Base-by-base conservation (phyloP, 2,113 vertebrate species). In the Podilymbus podiceps region DNA sequence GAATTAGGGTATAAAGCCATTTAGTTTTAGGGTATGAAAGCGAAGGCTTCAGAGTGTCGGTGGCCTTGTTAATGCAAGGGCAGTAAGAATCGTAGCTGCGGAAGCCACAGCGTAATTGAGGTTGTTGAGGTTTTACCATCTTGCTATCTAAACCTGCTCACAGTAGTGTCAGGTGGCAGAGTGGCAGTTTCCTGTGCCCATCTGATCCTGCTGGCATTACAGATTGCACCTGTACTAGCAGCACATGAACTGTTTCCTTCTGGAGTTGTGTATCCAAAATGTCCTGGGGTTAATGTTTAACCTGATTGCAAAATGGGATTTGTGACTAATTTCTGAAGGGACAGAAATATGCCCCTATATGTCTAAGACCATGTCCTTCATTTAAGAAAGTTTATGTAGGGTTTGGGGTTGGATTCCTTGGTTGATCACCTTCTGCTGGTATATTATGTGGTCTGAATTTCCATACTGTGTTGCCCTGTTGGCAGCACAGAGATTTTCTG, bases 171-270 rank as follows among this genome's bases (percentile, higher is more conserved):
- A 96, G 56, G 79, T 84, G 86, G 64, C 23, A 52, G 12, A 42
- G 88, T 87, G 40, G 60, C 66, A 60, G 66, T 78, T 76, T 92
- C 47, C 64, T 81, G n/a, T 86, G 85, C 35, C 86, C 93, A 90
- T 93, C 76, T 93, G 92, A 95, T 95, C 93, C 90, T 93, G 85
- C 88, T 93, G 85, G 40, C 59, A n/a, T 80, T 92, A 66, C 79
- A 95, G 60, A 72, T 92, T 95, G 75, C 68, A 58, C 80, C 40
- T 90, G 73, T 78, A 86, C 60, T 95, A 6, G 0, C 35, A 87
- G 64, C 6, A 20, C 68, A 42, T 28, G 30, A 84, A 40, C 35
- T n/a, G 30, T 81, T 90, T 81, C 76, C 72, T 94, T 81, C 69
- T 88, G 76, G 72, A 86, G 33, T 3, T 38, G 38, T n/a, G 33